Evolutionary conservation across 1,140 invertebrate genomes (phyloP).

Genomic region (Limonius californicus): DNA sequence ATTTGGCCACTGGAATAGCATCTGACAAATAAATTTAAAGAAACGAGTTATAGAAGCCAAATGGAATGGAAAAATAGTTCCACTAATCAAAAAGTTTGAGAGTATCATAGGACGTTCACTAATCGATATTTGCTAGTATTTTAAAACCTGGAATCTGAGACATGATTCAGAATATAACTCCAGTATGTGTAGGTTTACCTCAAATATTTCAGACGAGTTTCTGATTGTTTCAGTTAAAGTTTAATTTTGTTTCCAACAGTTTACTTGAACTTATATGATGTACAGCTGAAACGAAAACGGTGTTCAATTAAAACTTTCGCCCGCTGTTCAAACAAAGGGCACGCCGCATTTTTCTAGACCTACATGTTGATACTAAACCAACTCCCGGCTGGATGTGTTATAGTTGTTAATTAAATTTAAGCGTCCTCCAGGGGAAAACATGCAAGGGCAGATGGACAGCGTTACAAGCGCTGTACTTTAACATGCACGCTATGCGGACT

Average conservation of each 20-base stretch:
- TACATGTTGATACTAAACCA: neutral
- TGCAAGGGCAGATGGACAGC: neutral
- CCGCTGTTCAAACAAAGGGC: neutral
- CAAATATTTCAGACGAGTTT: neutral
- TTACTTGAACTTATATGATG: neutral
- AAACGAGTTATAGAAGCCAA: too few species aligned
- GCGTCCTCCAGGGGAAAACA: neutral
- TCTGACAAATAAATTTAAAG: too few species aligned
- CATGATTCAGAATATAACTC: too few species aligned
- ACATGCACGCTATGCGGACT: neutral
- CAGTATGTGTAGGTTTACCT: too few species aligned
- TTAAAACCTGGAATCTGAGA: too few species aligned
- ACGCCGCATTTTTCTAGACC: neutral
- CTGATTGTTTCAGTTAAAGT: neutral
- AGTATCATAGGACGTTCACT: too few species aligned
- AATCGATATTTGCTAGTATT: too few species aligned
- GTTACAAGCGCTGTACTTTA: neutral
- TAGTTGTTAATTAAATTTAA: slow-evolving; percentile 2
- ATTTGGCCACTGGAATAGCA: too few species aligned
- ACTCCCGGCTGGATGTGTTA: neutral
- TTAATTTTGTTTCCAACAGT: neutral
- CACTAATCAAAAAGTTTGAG: too few species aligned
- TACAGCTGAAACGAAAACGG: neutral
- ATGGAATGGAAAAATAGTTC: too few species aligned
- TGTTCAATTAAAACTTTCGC: slow-evolving; percentile 1